Evolutionary conservation across 2,888 invertebrate genomes (phyloP), one percentile per base, ranked within the genome.

Genomic region (Agrochola macilenta): DNA sequence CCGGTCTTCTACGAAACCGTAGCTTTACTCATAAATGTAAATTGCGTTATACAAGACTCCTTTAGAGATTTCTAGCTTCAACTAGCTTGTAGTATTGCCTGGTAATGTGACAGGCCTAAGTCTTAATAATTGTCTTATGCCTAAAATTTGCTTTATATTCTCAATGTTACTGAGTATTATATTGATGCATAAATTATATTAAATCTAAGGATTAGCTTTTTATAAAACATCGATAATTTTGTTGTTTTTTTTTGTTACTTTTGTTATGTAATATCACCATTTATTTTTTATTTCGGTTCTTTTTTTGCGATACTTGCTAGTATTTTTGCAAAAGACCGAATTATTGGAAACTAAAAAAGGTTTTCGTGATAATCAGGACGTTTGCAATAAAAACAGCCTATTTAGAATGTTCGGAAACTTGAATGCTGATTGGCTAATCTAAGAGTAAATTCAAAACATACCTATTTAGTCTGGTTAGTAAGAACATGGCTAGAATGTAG

Each of bases 121-220:
- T 58, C 2, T 9, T 49, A 49, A 60, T 43, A 30, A 26, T 43
- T 46, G 12, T 17, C 3, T 77, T 76, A n/a, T 17, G 43, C 23
- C 43, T 35, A 12, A n/a, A 54, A 64, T 14, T 17, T 8, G 17
- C 43, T 54, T 39, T 11, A 35, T 26, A 23, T 71, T 58, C 7
- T 61, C 49, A 26, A 30, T 43, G 12, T 60, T 35, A 73, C 35
- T 39, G 20, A 57, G 26, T 60, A 78, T 65, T 58, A 30, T 30
- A 65, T 61, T 26, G 17, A 58, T 14, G 35, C 65, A 76, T 57
- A 61, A 76, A 58, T 73, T 69, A 23, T 52, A 11, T 39, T 30
- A 39, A 58, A 46, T 57, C 2, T 43, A 46, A 46, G 7, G 5
- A 23, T 35, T 17, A 9, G 0, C 0, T 58, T 58, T 68, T 64